These are phyloP conservation scores for Zele albiditarsus DNA, from an alignment of 2,888 invertebrate species.

Conservation along the genomic window DNA sequence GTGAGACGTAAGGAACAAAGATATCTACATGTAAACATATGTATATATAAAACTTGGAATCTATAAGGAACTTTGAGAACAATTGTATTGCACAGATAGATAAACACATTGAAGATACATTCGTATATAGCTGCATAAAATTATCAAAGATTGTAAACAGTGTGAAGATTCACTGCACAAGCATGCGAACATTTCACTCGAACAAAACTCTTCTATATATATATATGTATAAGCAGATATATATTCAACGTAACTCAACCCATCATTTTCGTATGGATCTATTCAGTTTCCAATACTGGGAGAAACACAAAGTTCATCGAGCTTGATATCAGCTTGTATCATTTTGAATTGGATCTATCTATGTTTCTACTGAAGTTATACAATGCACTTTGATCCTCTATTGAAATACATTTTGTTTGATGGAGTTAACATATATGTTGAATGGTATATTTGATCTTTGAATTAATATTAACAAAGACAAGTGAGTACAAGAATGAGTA, in stretches of 20 bases:
- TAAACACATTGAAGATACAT: not conserved
- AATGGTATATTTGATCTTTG: not conserved
- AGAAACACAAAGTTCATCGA: not conserved
- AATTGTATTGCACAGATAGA: not conserved
- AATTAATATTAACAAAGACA: too few species aligned
- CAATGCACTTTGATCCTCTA: not conserved
- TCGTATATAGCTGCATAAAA: not conserved
- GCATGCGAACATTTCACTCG: not conserved
- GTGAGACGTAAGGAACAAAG: not conserved
- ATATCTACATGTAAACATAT: not conserved
- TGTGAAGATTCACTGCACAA: not conserved
- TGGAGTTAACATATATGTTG: not conserved
- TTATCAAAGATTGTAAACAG: not conserved
- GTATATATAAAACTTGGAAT: not conserved
- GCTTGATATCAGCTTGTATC: not conserved
- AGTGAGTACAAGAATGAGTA: too few species aligned
- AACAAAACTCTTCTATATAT: not conserved
- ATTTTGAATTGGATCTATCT: not conserved
- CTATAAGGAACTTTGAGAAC: not conserved
- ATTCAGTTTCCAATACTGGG: not conserved
- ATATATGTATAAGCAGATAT: not conserved
- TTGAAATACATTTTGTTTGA: not conserved
- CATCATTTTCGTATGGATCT: not conserved
- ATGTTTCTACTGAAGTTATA: not conserved
- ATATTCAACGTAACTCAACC: not conserved